Evolutionary conservation across 2,113 vertebrate species (phyloP).

Genomic region (Catharus minimus): DNA sequence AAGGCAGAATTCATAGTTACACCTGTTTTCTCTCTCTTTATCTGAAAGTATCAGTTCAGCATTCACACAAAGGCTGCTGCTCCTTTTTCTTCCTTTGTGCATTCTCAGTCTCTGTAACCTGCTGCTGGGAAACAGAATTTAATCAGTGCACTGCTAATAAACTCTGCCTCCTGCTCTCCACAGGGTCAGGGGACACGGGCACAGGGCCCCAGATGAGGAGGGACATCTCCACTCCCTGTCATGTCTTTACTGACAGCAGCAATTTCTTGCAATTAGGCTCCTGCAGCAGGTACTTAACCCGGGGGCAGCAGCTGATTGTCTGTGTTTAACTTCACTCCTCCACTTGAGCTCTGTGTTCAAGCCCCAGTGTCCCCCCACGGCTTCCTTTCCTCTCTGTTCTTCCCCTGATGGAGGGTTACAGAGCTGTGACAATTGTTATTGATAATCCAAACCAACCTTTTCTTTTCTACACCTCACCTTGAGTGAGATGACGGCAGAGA

Average conservation of each 20-base stretch:
- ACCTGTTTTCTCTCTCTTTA: background rate
- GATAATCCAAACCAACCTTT: conserved; percentile 50
- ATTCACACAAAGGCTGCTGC: background rate
- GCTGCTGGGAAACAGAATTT: conserved; percentile 14
- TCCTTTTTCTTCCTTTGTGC: background rate
- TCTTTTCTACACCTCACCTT: background rate
- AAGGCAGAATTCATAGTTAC: background rate
- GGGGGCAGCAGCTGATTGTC: conserved; percentile 23
- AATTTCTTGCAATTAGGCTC: conserved; percentile 53
- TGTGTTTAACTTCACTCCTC: conserved; percentile 35
- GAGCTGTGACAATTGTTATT: conserved; percentile 1
- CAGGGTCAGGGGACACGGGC: background rate
- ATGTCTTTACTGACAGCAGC: conserved; percentile 9
- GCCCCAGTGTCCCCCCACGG: background rate
- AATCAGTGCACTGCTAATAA: conserved; percentile 43
- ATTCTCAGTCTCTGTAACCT: background rate
- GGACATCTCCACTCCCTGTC: background rate
- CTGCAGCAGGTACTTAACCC: conserved; percentile 61
- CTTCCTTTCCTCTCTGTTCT: background rate
- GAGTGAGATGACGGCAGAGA: background rate
- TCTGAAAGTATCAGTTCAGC: background rate
- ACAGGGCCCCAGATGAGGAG: background rate
- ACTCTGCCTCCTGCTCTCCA: background rate
- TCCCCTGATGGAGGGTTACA: background rate
- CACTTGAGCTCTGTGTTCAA: conserved; percentile 31